Conservation (phyloP, 2,113 vertebrate species). For the Brienomyrus brachyistius region DNA sequence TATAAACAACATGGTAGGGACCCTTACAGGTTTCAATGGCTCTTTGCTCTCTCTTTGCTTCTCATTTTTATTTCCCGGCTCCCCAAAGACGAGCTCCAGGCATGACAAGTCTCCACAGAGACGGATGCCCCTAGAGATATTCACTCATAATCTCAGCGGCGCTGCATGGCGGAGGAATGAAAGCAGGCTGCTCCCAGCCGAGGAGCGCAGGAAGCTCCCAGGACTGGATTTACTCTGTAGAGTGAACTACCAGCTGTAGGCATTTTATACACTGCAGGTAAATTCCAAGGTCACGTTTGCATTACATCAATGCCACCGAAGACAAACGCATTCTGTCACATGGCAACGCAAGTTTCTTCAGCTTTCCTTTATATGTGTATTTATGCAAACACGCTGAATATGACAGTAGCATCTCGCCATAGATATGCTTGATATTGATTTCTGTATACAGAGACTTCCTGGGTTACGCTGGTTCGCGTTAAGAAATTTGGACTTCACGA, state of each 20-base stretch:
- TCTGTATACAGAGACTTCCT: neutral
- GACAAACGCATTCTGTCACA: neutral
- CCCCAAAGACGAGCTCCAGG: slow-evolving; percentile 10
- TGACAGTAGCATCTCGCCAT: neutral
- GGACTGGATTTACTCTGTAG: neutral
- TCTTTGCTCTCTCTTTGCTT: slow-evolving; percentile 2
- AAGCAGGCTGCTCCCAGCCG: neutral
- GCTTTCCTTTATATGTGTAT: neutral
- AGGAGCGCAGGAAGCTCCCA: neutral
- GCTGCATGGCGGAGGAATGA: neutral
- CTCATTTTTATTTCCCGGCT: neutral
- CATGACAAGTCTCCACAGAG: slow-evolving; percentile 1
- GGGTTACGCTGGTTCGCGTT: neutral
- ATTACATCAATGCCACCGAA: neutral
- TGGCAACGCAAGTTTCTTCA: neutral
- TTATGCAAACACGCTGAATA: neutral
- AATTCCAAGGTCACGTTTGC: neutral
- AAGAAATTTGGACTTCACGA: no score
- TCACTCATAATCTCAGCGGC: neutral
- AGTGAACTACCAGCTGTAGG: neutral
- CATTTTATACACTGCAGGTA: neutral
- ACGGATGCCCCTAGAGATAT: neutral
- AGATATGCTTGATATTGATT: neutral
- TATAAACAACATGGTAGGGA: slow-evolving; percentile 7
- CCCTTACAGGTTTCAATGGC: neutral